A percentile compares a stretch with the other conserved stretches of the same genome.
Evolutionary conservation across 2,113 vertebrate species (phyloP).

Genomic region (Melanocharis versteri): DNA sequence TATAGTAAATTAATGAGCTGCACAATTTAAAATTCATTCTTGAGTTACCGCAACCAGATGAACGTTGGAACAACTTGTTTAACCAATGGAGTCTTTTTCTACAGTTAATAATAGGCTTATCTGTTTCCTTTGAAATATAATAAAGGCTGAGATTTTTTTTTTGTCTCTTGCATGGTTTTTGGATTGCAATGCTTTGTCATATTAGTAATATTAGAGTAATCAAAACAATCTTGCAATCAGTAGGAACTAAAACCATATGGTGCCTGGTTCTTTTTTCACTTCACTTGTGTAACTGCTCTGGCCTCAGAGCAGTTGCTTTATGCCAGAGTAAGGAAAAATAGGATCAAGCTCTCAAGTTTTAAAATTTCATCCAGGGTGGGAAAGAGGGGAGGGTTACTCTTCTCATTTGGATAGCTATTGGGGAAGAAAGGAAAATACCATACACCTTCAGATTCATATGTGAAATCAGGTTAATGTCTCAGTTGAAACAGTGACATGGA

Average conservation of each 20-base stretch:
- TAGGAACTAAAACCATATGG: not conserved
- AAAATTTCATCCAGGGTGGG: not conserved
- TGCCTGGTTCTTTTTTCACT: not conserved
- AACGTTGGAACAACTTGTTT: not conserved
- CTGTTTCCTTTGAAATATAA: not conserved
- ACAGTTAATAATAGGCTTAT: not conserved
- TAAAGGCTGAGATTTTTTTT: not conserved
- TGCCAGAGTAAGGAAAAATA: not conserved
- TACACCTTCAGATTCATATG: not conserved
- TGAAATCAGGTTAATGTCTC: not conserved
- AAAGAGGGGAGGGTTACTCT: not conserved
- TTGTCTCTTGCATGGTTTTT: not conserved
- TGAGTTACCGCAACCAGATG: not conserved
- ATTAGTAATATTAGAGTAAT: conserved; percentile 5
- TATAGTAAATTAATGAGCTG: not conserved
- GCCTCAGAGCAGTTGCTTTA: not conserved
- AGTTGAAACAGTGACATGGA: not conserved
- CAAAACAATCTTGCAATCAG: not conserved
- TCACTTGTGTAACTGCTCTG: not conserved
- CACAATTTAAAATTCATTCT: not conserved
- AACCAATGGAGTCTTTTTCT: not conserved
- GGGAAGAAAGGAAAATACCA: not conserved
- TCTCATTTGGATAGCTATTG: not conserved
- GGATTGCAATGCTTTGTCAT: not conserved
- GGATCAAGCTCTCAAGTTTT: not conserved